These are phyloP conservation scores for Cataglyphis albicans DNA, from an alignment of 2,888 invertebrate genomes.

Conservation along the genomic window DNA sequence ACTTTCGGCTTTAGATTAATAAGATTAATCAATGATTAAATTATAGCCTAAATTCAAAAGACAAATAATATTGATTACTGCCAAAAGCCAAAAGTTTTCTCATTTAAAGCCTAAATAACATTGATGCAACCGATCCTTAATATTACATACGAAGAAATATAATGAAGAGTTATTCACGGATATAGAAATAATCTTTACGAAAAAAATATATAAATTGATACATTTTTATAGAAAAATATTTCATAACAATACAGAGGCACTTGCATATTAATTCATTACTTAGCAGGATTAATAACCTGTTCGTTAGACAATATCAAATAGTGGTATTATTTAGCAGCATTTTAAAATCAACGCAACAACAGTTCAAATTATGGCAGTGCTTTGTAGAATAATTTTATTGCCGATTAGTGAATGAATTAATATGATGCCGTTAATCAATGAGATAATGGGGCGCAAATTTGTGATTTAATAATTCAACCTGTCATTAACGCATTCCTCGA, in stretches of 20 bases:
- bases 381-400: constrained; percentile 81
- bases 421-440: constrained; percentile 60
- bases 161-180: not conserved
- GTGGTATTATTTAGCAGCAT: constrained; percentile 71
- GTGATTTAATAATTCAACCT: constrained; percentile 28
- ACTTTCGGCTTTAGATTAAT: too few relatives aligned
- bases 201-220: not conserved
- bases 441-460: constrained; percentile 20
- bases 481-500: constrained; percentile 7
- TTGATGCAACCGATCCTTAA: too few relatives aligned
- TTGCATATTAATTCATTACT: constrained; percentile 53
- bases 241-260: not conserved
- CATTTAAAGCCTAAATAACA: too few relatives aligned
- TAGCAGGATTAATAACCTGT: constrained; percentile 38
- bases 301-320: constrained; percentile 53
- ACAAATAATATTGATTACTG: too few relatives aligned
- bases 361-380: constrained; percentile 83
- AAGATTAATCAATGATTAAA: too few relatives aligned
- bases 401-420: constrained; percentile 73
- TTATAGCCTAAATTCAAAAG: too few relatives aligned
- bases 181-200: not conserved
- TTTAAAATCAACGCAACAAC: constrained; percentile 78
- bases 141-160: not conserved
- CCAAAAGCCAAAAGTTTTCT: too few relatives aligned
- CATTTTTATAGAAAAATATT: not conserved